Base-by-base conservation (phyloP, 2,888 invertebrate species). In the Aporophyla nigra region DNA sequence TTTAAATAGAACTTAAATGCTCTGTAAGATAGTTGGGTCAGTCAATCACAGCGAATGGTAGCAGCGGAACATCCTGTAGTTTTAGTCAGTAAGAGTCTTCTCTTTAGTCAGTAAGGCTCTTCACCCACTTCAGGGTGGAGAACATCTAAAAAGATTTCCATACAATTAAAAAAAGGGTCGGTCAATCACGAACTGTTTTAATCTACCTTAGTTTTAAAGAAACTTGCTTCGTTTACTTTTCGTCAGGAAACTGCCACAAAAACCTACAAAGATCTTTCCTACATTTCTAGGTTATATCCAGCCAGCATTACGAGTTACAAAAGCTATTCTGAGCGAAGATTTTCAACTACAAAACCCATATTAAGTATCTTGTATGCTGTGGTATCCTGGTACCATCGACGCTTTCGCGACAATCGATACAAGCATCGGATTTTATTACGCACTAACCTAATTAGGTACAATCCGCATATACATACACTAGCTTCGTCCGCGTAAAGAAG, bases 311-410 rank as follows among this genome's bases (percentile, higher is more conserved):
- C 58, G 19, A 24, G 56, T 66, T 76, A 66, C 4, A n/a, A 77
- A 76, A 77, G 51, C 43, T 24, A 76, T 77, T 2, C 5, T 53
- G 40, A 59, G 53, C 12, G 7, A 68, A 78, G 33, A 78, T 78
- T 76, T 78, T 78, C 69, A 68, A 76, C 69, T 21, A 46, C 68
- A 53, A 78, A 76, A 16, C 14, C 68, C 69, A 5, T 76, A 76
- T 78, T 59, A 68, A 78, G 78, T 67, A 67, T 53, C 51, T 76
- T 77, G 67, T 43, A 53, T 59, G 16, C 14, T 46, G 19, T 59
- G 59, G 59, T 46, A 9, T 76, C 69, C 53, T 68, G 78, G 59
- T 76, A 53, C 43, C 27, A 58, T 51, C 27, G 4, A 9, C 5
- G 43, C 68, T 68, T 77, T 67, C 58, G 24, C 77, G 12, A 77